Evolutionary conservation across 2,888 invertebrate species (phyloP).

Genomic region (Eupithecia dodoneata): DNA sequence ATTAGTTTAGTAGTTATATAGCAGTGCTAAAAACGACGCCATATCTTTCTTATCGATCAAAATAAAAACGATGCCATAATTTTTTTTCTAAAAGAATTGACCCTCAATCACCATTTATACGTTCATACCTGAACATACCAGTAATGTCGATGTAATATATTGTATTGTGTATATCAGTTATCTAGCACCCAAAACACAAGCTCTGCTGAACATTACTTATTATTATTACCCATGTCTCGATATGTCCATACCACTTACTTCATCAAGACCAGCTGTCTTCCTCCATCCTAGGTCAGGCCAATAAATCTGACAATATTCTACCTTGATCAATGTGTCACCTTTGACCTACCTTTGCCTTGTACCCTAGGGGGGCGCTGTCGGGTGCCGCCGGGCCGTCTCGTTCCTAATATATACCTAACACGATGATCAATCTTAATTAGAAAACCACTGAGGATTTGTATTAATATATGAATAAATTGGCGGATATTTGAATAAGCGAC

Average conservation of each 20-base stretch:
- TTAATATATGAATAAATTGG: neutral
- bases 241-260: neutral
- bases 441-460: neutral
- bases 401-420: neutral
- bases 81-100: too few species aligned
- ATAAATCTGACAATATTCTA: neutral
- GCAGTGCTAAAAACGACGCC: too few species aligned
- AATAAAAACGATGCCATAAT: too few species aligned
- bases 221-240: neutral
- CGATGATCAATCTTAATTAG: neutral
- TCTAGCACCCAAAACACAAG: too few species aligned
- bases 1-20: too few species aligned
- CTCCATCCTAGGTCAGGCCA: neutral
- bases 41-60: too few species aligned
- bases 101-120: too few species aligned
- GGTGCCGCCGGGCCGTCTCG: neutral
- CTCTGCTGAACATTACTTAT: too few species aligned
- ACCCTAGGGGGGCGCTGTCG: constrained; percentile 6
- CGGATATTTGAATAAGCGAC: neutral
- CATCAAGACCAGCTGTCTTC: neutral
- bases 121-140: too few species aligned
- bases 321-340: neutral
- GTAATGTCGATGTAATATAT: too few species aligned
- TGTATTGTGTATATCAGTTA: too few species aligned
- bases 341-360: constrained; percentile 1